A percentile compares a stretch with the other conserved stretches of the same genome.
These are phyloP conservation scores for Pseudolaguvia tuberculata DNA, from an alignment of 2,113 vertebrate species.

Conservation along the genomic window DNA sequence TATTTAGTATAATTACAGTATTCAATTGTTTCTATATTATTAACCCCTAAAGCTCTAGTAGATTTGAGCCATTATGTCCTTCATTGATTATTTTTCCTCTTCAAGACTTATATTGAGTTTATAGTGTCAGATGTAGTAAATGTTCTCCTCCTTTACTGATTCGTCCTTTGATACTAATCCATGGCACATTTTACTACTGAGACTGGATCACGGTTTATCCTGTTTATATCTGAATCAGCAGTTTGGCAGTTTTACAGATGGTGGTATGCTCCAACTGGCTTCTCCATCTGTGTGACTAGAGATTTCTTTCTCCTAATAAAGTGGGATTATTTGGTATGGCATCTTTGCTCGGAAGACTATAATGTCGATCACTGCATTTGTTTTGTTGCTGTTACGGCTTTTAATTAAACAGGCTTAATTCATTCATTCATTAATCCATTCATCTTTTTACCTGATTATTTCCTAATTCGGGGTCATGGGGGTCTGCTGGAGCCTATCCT, in stretches of 20 bases:
- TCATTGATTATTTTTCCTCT: not conserved
- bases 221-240: constrained; percentile 3
- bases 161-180: not conserved
- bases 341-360: not conserved
- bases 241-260: constrained; percentile 30
- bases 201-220: not conserved
- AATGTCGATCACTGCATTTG: not conserved
- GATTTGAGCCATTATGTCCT: not conserved
- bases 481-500: no score
- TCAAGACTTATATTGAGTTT: constrained; percentile 14
- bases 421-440: no score
- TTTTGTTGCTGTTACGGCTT: not conserved
- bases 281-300: constrained; percentile 27
- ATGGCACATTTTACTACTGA: not conserved
- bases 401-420: no score
- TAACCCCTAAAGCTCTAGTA: not conserved
- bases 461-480: no score
- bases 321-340: not conserved
- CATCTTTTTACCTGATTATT: no score
- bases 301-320: not conserved
- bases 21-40: not conserved
- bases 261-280: constrained; percentile 12
- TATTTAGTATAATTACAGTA: not conserved
- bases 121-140: not conserved
- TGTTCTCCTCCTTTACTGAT: not conserved